A percentile compares a stretch with the other conserved stretches of the same genome.
phyloP scores from a whole-genome alignment of 1,140 invertebrate genomes.

The Temnothorax longispinosus region DNA sequence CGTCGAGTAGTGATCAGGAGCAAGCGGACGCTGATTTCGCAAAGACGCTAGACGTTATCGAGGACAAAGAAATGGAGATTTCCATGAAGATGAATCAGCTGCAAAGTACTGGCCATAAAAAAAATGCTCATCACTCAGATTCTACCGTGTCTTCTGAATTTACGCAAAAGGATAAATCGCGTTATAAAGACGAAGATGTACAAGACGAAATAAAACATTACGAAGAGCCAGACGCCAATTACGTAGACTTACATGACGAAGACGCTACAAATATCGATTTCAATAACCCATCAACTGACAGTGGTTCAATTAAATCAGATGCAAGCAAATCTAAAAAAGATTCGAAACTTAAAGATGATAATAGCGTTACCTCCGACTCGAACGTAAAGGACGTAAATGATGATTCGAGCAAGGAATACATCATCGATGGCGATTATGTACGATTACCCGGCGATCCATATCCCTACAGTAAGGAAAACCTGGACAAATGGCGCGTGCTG shows the following conservation, averaged over 20 bases:
- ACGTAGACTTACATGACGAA: neutral
- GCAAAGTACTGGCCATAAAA: neutral
- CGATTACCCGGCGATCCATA: conserved; percentile 74
- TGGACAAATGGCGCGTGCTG: conserved; percentile 69
- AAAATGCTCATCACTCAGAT: neutral
- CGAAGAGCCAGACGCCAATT: neutral
- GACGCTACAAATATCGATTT: conserved; percentile 5
- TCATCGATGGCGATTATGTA: conserved; percentile 61
- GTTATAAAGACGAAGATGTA: neutral
- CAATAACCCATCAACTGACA: neutral
- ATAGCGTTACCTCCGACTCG: neutral
- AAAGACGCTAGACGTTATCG: neutral
- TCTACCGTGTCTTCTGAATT: neutral
- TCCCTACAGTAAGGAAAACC: conserved; percentile 73
- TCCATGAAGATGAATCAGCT: neutral
- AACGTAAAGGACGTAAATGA: conserved; percentile 1
- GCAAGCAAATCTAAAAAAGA: neutral
- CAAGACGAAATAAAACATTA: neutral
- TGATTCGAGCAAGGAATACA: neutral
- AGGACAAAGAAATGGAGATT: conserved; percentile 26
- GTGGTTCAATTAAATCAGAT: neutral
- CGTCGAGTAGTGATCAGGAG: neutral
- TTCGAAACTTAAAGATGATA: neutral
- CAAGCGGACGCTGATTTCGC: neutral
- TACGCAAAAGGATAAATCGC: neutral